Conservation (phyloP, 1,140 invertebrate genomes). For the Macrosteles quadrilineatus region DNA sequence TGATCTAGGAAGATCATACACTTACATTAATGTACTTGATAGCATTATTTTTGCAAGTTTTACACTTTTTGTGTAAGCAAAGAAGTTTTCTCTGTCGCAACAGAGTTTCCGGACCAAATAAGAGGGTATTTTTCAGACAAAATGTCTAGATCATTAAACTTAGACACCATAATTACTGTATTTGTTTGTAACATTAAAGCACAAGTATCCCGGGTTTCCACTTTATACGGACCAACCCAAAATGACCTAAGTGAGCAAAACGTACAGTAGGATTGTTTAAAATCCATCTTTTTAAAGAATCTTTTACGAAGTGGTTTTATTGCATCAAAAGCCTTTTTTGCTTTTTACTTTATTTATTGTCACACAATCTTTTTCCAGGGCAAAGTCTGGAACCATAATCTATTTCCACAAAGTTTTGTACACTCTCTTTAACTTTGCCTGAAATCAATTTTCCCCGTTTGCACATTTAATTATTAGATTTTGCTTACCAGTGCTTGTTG, state of each 20-base stretch:
- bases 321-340: constrained; percentile 41
- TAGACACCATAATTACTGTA: constrained; percentile 29
- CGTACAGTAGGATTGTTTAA: constrained; percentile 27
- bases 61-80: constrained; percentile 37
- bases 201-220: constrained; percentile 37
- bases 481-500: too few species aligned
- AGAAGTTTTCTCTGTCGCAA: constrained; percentile 36
- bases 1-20: not conserved
- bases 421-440: constrained; percentile 4
- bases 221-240: constrained; percentile 34
- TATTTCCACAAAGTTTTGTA: not conserved
- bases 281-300: not conserved
- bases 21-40: constrained; percentile 12
- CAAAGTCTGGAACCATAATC: constrained; percentile 1
- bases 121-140: constrained; percentile 32
- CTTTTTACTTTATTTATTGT: constrained; percentile 39
- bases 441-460: not conserved
- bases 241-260: constrained; percentile 39
- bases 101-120: constrained; percentile 10
- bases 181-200: constrained; percentile 37
- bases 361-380: constrained; percentile 42
- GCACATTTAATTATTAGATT: not conserved
- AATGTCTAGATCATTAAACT: constrained; percentile 34
- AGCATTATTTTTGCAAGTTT: constrained; percentile 31
- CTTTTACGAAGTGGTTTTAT: constrained; percentile 40